These are phyloP conservation scores for Salpingus planirostris DNA, from an alignment of 2,888 invertebrate species.

Conservation along the genomic window DNA sequence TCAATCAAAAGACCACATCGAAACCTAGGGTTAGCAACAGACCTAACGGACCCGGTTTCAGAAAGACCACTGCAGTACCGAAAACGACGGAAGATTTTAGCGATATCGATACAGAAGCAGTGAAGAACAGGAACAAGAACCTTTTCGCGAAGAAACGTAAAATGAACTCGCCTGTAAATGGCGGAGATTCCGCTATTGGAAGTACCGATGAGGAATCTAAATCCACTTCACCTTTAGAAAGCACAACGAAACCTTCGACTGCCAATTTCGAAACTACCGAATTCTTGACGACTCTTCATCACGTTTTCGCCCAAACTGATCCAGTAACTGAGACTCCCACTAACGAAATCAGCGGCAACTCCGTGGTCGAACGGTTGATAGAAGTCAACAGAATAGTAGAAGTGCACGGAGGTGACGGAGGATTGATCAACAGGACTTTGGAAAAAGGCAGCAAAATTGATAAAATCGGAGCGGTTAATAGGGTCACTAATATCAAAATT, in stretches of 20 bases:
- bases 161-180: conserved; percentile 34
- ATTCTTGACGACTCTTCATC: conserved; percentile 39
- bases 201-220: conserved; percentile 7
- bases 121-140: conserved; percentile 47
- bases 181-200: too few relatives aligned
- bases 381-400: conserved; percentile 62
- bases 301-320: conserved; percentile 43
- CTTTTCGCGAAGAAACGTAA: conserved; percentile 42
- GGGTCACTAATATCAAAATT: conserved; percentile 59
- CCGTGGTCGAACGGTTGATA: conserved; percentile 48
- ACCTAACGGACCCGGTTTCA: conserved; percentile 11
- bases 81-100: conserved; percentile 19
- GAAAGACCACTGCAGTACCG: conserved; percentile 18
- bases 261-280: conserved; percentile 26
- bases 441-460: conserved; percentile 45
- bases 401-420: conserved; percentile 54
- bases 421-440: conserved; percentile 18
- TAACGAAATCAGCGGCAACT: conserved; percentile 28
- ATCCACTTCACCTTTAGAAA: conserved; percentile 5
- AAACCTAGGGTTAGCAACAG: conserved; percentile 13
- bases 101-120: conserved; percentile 43
- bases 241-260: conserved; percentile 10
- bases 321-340: conserved; percentile 20
- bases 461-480: conserved; percentile 61
- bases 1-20: conserved; percentile 1